phyloP scores from a whole-genome alignment of 2,888 invertebrate genomes.

The Hypercompe scribonia region DNA sequence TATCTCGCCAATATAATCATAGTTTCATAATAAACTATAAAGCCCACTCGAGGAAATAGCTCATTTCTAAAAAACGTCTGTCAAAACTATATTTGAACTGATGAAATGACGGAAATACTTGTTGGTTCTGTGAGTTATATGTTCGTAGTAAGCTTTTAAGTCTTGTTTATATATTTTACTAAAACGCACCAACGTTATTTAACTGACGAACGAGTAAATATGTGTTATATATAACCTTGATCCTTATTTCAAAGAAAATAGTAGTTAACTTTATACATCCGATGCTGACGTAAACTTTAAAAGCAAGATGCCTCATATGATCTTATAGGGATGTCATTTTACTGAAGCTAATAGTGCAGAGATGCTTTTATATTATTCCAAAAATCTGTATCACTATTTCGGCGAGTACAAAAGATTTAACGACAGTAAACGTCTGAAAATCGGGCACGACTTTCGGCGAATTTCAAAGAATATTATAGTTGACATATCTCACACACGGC shows the following conservation, averaged over 20 bases:
- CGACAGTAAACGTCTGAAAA: background rate
- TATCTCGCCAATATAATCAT: too few relatives aligned
- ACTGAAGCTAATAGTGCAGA: background rate
- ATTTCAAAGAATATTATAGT: background rate
- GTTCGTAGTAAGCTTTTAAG: background rate
- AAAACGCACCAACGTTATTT: conserved; percentile 7
- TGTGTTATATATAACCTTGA: conserved; percentile 6
- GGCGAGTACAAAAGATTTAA: background rate
- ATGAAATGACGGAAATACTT: background rate
- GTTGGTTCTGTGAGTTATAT: background rate
- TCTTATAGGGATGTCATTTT: background rate
- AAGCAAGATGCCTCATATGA: background rate
- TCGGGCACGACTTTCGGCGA: background rate
- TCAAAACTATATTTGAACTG: background rate
- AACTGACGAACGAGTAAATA: conserved; percentile 15
- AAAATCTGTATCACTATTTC: background rate
- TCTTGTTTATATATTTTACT: conserved; percentile 4
- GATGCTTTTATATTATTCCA: background rate
- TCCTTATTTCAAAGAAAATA: background rate
- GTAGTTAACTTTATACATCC: background rate
- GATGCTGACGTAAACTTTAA: background rate
- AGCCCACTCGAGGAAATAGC: background rate
- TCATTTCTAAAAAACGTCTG: background rate
- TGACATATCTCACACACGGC: background rate
- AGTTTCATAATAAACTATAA: too few relatives aligned